These are phyloP conservation scores for Laodelphax striatellus DNA, from an alignment of 1,140 invertebrate species.

Conservation along the genomic window DNA sequence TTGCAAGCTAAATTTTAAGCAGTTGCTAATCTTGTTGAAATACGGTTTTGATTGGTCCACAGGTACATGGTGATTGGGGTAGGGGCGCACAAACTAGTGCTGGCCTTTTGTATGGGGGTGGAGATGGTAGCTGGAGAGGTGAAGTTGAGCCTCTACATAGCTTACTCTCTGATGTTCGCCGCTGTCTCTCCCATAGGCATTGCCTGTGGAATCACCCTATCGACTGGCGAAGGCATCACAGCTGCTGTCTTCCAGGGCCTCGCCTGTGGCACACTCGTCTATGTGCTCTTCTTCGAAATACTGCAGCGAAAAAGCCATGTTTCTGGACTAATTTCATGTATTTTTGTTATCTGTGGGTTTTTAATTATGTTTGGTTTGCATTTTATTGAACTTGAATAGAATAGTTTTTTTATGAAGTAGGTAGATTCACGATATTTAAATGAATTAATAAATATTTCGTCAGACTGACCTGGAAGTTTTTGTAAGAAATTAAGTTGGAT, in stretches of 20 bases:
- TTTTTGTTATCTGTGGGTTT: too few relatives aligned
- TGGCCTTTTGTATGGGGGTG: slow-evolving; percentile 38
- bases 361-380: too few relatives aligned
- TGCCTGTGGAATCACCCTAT: slow-evolving; percentile 11
- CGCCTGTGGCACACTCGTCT: background rate
- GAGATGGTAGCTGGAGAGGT: slow-evolving; percentile 31
- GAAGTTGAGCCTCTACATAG: slow-evolving; percentile 23
- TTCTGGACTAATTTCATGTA: too few relatives aligned
- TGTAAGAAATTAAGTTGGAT: too few relatives aligned
- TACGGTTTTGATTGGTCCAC: background rate
- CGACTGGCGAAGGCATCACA: background rate
- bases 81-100: slow-evolving; percentile 41
- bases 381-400: too few relatives aligned
- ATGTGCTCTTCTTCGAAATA: background rate
- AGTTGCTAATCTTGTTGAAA: too few relatives aligned
- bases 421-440: too few relatives aligned
- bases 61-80: slow-evolving; percentile 34
- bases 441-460: too few relatives aligned
- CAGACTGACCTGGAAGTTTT: too few relatives aligned
- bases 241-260: background rate
- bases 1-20: too few relatives aligned
- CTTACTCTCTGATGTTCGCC: slow-evolving; percentile 37
- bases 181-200: slow-evolving; percentile 40
- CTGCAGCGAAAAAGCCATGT: too few relatives aligned
- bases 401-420: too few relatives aligned